phyloP scores from a whole-genome alignment of 2,888 invertebrate species.

The Dysmachus trigonus region DNA sequence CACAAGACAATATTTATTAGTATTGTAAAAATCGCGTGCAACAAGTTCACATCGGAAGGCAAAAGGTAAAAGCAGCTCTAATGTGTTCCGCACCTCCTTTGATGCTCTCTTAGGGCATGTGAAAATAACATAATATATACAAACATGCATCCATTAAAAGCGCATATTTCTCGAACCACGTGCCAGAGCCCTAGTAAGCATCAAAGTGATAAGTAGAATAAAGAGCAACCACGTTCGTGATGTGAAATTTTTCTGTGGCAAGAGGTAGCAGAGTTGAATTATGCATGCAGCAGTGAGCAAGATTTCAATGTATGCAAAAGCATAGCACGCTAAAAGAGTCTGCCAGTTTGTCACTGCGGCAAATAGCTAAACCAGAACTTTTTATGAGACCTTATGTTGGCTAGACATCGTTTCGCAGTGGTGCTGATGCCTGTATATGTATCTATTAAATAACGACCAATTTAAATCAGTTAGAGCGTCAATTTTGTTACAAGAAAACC shows the following conservation, averaged over 20 bases:
- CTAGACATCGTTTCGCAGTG: background rate
- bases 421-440: background rate
- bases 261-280: background rate
- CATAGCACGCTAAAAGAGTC: background rate
- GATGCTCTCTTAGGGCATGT: background rate
- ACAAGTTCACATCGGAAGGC: background rate
- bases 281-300: slow-evolving; percentile 29
- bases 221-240: slow-evolving; percentile 18
- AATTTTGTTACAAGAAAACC: background rate
- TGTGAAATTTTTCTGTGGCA: slow-evolving; percentile 2
- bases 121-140: background rate
- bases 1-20: background rate
- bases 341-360: background rate
- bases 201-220: slow-evolving; percentile 15
- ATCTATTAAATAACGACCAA: background rate
- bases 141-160: slow-evolving; percentile 25
- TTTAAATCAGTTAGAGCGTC: background rate
- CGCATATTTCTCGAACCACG: slow-evolving; percentile 3
- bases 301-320: background rate
- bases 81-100: background rate
- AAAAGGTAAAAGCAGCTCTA: background rate
- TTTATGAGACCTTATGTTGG: background rate
- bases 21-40: background rate
- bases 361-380: background rate
- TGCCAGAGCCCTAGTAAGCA: background rate